A percentile compares a stretch with the other conserved stretches of the same genome.
Evolutionary conservation across 1,140 invertebrate species (phyloP).

Genomic region (Zophobas morio): DNA sequence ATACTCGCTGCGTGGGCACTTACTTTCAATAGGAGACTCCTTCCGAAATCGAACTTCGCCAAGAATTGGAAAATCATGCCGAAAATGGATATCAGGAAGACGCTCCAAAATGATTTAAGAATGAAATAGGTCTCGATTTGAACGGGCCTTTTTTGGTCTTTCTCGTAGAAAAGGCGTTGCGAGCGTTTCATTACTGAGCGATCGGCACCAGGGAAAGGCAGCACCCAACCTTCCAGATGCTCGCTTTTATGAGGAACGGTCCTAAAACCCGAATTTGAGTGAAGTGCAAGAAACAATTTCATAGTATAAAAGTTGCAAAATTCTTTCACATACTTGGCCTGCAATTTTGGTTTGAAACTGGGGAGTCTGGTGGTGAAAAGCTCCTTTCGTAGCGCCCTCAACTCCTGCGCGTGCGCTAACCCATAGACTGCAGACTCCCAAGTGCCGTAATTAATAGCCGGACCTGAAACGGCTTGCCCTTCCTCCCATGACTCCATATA

Average conservation of each 20-base stretch:
- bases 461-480: conserved; percentile 59
- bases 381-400: conserved; percentile 75
- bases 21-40: conserved; percentile 42
- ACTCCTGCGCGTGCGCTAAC: conserved; percentile 75
- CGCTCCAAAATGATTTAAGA: conserved; percentile 68
- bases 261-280: conserved; percentile 66
- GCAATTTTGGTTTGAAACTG: conserved; percentile 74
- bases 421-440: conserved; percentile 87
- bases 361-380: conserved; percentile 79
- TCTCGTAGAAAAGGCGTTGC: conserved; percentile 81
- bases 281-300: too few relatives aligned
- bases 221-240: conserved; percentile 77
- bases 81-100: conserved; percentile 71
- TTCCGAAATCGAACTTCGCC: conserved; percentile 75
- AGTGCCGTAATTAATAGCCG: conserved; percentile 81
- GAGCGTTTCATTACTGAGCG: conserved; percentile 83
- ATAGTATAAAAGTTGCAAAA: conserved; percentile 19
- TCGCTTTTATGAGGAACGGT: conserved; percentile 75
- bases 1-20: background rate
- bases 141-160: conserved; percentile 79
- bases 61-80: conserved; percentile 77
- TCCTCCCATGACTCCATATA: conserved; percentile 72
- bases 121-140: conserved; percentile 78
- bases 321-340: conserved; percentile 66
- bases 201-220: conserved; percentile 87